Conservation (phyloP, 2,113 vertebrate genomes). For the Gallinago paraguaiae region DNA sequence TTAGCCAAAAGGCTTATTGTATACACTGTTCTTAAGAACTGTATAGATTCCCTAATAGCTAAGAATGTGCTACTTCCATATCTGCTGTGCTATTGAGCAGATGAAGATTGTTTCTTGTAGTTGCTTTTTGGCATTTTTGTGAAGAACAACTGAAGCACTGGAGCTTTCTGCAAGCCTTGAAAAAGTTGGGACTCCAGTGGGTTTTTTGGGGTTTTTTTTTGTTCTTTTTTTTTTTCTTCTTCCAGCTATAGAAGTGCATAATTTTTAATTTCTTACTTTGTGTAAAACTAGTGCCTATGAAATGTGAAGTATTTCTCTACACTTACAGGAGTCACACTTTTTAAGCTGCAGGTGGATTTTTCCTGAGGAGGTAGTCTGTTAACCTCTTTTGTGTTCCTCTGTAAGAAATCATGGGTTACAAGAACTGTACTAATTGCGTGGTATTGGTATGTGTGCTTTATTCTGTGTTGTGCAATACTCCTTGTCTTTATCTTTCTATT, state of each 20-base stretch:
- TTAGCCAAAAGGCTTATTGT: not conserved
- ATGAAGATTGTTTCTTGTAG: not conserved
- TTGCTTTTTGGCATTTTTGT: not conserved
- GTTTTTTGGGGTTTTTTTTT: too few relatives aligned
- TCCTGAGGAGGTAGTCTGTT: not conserved
- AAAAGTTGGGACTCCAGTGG: not conserved
- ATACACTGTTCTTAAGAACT: not conserved
- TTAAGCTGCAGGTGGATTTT: not conserved
- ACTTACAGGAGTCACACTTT: not conserved
- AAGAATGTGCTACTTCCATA: not conserved
- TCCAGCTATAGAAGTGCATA: not conserved
- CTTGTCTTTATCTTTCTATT: not conserved
- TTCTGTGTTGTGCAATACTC: not conserved
- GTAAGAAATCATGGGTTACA: not conserved
- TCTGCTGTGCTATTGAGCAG: not conserved
- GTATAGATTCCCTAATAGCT: not conserved
- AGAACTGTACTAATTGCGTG: not conserved
- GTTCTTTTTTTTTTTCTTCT: not conserved
- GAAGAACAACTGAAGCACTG: not conserved
- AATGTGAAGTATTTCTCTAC: not conserved
- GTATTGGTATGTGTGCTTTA: not conserved
- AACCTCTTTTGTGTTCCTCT: not conserved
- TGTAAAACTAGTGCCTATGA: not conserved
- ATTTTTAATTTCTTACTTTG: not conserved
- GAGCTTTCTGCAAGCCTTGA: not conserved